phyloP scores from a whole-genome alignment of 2,113 vertebrate genomes.

The Eonycteris spelaea region DNA sequence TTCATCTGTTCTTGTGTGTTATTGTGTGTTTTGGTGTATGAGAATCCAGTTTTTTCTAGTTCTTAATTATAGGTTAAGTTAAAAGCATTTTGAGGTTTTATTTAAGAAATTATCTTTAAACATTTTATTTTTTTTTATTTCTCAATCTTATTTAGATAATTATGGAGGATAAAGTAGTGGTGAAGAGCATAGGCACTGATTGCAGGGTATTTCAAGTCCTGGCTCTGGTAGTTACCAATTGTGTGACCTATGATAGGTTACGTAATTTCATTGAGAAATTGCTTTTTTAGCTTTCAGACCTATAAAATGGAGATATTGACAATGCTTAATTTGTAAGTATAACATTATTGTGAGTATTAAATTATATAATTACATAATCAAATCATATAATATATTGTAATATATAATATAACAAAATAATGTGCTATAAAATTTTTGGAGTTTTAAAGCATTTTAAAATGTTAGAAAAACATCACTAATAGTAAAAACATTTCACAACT shows the following conservation, averaged over 20 bases:
- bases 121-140: background rate
- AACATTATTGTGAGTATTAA: background rate
- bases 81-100: background rate
- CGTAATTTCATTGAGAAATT: background rate
- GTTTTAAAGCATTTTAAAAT: background rate
- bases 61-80: background rate
- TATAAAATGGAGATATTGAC: background rate
- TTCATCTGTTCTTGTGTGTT: background rate
- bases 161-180: background rate
- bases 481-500: background rate
- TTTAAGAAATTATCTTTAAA: background rate
- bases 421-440: background rate
- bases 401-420: background rate
- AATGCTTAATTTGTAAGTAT: background rate
- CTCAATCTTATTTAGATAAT: background rate
- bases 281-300: background rate
- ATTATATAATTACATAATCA: background rate
- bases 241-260: background rate
- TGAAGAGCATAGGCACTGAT: background rate
- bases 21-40: background rate
- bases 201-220: background rate
- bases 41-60: background rate
- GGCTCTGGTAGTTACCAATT: background rate
- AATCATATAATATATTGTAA: background rate
- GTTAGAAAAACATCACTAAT: background rate